Evolutionary conservation across 2,888 invertebrate species (phyloP), one percentile per base, ranked within the genome.

Genomic region (Liodrosophila aerea): DNA sequence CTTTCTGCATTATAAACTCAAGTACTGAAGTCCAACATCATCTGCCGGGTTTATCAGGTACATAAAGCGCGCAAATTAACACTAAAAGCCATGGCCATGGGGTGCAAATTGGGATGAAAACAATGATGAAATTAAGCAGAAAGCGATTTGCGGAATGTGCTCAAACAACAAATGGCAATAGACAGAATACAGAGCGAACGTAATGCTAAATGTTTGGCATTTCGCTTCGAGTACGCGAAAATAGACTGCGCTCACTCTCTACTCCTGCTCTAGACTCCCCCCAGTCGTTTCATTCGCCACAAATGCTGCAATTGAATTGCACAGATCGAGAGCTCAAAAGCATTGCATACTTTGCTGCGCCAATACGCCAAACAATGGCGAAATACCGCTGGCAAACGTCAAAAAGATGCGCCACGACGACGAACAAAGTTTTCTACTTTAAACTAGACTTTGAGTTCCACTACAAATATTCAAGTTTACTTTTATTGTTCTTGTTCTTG

Each of bases 301-400:
- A 76, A 78, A 68, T 76, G 62, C 70, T 59, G 64, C 81, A 76
- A 83, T 83, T 78, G 76, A 71, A 76, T 77, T 77, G 75, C 56
- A 64, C 53, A 67, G 67, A 82, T 75, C 73, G 67, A 60, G 43
- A 63, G 56, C 65, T 57, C 71, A 64, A 78, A 82, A 73, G 77
- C 77, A 77, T 78, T 58, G 80, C 78, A 75, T 77, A 73, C 66
- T 70, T 62, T 75, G 37, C 57, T 62, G 58, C 57, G 73, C 64
- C 60, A 68, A 56, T 56, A 50, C 41, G 36, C 49, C 63, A 63
- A 76, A 77, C 66, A 74, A 81, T 58, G 59, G 67, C 64, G 59
- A 60, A 73, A 64, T 56, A 57, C 60, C 34, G 31, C 34, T 22
- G 15, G 46, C 63, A 49, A 51, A 61, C 50, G 56, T 53, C 73